These are phyloP conservation scores for Watsonalla binaria DNA, from an alignment of 2,888 invertebrate species.

Conservation along the genomic window DNA sequence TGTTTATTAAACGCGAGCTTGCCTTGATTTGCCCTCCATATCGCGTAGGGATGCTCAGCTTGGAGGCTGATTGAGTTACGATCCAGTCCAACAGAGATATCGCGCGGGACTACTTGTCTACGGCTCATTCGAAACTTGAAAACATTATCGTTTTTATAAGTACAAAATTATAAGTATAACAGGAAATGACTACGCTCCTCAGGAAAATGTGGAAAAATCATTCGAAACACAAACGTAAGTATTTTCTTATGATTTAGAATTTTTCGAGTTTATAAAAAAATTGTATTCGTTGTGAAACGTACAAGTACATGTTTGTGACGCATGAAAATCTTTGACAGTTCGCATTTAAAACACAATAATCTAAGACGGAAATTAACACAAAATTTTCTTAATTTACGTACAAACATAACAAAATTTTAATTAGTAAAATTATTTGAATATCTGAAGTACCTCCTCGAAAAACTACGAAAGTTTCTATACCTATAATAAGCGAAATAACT, in stretches of 20 bases:
- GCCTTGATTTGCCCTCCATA: constrained; percentile 26
- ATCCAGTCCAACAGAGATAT: constrained; percentile 36
- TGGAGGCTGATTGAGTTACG: constrained; percentile 30
- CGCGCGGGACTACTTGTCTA: constrained; percentile 51
- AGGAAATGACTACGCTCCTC: constrained; percentile 77
- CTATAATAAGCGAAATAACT: too few relatives aligned
- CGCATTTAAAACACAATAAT: too few relatives aligned
- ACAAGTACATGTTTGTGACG: too few relatives aligned
- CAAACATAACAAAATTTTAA: too few relatives aligned
- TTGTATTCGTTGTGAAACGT: too few relatives aligned
- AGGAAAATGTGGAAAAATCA: constrained; percentile 82
- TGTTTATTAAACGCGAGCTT: constrained; percentile 11
- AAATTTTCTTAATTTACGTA: too few relatives aligned
- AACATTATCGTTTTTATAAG: constrained; percentile 2
- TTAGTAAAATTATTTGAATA: too few relatives aligned
- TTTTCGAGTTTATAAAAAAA: too few relatives aligned
- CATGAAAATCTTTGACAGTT: too few relatives aligned
- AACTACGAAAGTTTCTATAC: too few relatives aligned
- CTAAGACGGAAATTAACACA: too few relatives aligned
- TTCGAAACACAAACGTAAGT: constrained; percentile 85
- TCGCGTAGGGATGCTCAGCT: constrained; percentile 37
- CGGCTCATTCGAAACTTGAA: constrained; percentile 3
- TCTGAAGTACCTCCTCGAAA: too few relatives aligned
- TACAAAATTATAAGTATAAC: constrained; percentile 1
- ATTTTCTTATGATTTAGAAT: constrained; percentile 4